Base-by-base conservation (phyloP, 2,888 invertebrate genomes). In the Neuroscelio doddi region DNA sequence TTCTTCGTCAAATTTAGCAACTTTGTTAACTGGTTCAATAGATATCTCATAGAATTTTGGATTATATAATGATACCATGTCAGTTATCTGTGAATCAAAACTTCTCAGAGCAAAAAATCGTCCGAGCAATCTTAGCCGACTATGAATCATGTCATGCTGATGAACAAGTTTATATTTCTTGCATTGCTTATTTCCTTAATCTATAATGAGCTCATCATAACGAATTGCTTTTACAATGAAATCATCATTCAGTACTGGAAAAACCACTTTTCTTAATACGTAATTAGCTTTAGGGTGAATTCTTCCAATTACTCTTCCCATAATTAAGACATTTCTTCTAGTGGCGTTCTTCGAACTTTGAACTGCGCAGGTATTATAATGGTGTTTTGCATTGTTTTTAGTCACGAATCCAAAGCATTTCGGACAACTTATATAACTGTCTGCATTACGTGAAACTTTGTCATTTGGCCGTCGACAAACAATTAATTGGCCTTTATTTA, bases 1-100 rank as follows among this genome's bases (percentile, higher is more conserved):
- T 0, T 44, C 4, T 4, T 51, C 46, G n/a, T 62, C 51, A 1
- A 57, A 27, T 1, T 61, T 57, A 9, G 67, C 64, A 8, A 72
- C 51, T 0, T 12, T 21, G 17, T 68, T 44, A 3, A 72, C 51
- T 1, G 67, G 47, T 5, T 30, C 15, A 3, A 68, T 51, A 1
- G 29, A 17, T 4, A 27, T 9, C 7, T 69, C 58, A 15, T 65
- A 70, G 30, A 49, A 34, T 38, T 41, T 44, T 8, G 65, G 67
- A 26, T 51, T 17, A 44, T 45, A 68, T 3, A 67, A 29, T 4
- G 41, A 29, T 15, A 49, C 49, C 1, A 71, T 50, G 17, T 67
- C 51, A n/a, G 34, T 21, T 1, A 68, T 38, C 3, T 49, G 8
- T 10, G 0, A 1, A 27, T 46, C 7, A 3, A 17, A 14, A 0